These are phyloP conservation scores for Eupelmus urozonus DNA, from an alignment of 2,888 invertebrate genomes.

Conservation along the genomic window DNA sequence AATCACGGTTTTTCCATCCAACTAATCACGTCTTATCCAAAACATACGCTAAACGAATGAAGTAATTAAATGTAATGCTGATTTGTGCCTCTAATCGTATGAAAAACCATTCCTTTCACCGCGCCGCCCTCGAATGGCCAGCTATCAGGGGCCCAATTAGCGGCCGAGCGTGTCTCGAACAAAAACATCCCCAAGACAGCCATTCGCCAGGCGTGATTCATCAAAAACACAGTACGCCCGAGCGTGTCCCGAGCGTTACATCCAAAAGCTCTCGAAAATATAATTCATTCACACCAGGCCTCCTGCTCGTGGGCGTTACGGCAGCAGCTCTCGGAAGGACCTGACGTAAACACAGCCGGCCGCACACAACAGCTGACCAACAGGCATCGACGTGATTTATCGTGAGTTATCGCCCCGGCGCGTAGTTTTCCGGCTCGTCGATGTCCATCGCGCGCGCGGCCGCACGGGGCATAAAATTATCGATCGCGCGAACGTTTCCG, in stretches of 20 bases:
- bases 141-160: background rate
- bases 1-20: too few species aligned
- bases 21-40: too few species aligned
- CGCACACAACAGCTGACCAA: background rate
- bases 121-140: too few species aligned
- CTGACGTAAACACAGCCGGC: background rate
- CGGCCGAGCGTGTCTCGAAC: too few species aligned
- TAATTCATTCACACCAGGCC: background rate
- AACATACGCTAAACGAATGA: too few species aligned
- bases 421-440: background rate
- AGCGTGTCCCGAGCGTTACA: background rate
- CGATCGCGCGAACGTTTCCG: background rate
- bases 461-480: constrained; percentile 1
- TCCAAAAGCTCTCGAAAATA: background rate
- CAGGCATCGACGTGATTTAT: background rate
- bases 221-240: background rate
- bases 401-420: background rate
- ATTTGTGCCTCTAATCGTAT: too few species aligned
- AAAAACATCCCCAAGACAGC: background rate
- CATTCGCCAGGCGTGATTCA: background rate
- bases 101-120: too few species aligned
- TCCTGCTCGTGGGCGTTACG: too few species aligned
- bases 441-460: background rate
- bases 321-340: too few species aligned
- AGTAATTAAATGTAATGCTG: too few species aligned